Evolutionary conservation across 2,888 invertebrate species (phyloP), one percentile per base, ranked within the genome.

Genomic region (Oxystoma pomonae): DNA sequence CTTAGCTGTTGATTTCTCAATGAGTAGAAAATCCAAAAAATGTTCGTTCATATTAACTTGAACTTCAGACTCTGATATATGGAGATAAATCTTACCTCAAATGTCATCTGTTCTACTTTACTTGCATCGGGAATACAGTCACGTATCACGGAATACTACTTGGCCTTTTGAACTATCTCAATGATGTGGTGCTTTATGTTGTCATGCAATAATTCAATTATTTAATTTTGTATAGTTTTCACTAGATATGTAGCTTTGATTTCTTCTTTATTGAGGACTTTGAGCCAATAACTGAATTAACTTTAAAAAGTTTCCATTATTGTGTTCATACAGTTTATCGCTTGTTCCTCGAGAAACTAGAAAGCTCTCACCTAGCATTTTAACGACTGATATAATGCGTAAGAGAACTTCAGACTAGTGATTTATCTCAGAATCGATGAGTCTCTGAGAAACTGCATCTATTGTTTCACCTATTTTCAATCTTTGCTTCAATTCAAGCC

Each of bases 241-340:
- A 3, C 35, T 35, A 35, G 35, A 35, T 35, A 35, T 35, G 35
- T 35, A 35, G 35, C 35, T 35, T 35, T 35, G 35, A 35, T 35
- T 35, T 35, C 35, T 35, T 35, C 35, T 35, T 35, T 35, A 35
- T 35, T 35, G 35, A 35, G 35, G 35, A 35, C 35, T 35, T 12
- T 35, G 35, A 52, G n/a, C n/a, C 17, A 19, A 16, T 57, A 56
- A n/a, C 22, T 22, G 17, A 19, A 62, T 22, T 55, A 58, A 18
- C 1, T 58, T 58, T 19, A 58, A 58, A 55, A 62, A 62, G 21
- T 62, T 62, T 22, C 58, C 35, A 20, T 62, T 62, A 22, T 62
- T 21, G 9, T 51, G 62, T 16, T 58, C 21, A 58, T 35, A 59
- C 22, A 62, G 55, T 55, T 62, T 59, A 20, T 62, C 56, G 16